Conservation (phyloP, 2,888 invertebrate species). For the Endotricha flammealis region DNA sequence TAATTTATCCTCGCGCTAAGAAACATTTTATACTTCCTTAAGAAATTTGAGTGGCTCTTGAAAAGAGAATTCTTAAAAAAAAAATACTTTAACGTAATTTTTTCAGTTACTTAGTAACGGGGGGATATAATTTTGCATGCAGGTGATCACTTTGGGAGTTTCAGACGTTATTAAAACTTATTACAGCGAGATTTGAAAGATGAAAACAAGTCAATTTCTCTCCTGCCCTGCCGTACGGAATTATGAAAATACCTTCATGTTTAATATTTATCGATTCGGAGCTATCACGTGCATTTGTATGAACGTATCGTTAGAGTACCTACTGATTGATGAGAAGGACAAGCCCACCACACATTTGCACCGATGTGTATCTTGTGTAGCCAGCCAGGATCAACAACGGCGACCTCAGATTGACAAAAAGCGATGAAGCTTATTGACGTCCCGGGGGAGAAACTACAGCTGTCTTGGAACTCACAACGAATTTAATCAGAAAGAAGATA, state of each 20-base stretch:
- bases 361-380: too few species aligned
- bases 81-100: slow-evolving; percentile 29
- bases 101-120: slow-evolving; percentile 30
- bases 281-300: too few species aligned
- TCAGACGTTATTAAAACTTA: slow-evolving; percentile 48
- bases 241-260: neutral
- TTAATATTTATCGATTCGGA: too few species aligned
- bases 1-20: slow-evolving; percentile 43
- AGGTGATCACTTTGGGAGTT: slow-evolving; percentile 39
- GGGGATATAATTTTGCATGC: slow-evolving; percentile 39
- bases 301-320: too few species aligned
- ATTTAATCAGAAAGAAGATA: too few species aligned
- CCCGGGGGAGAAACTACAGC: too few species aligned
- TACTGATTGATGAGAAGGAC: too few species aligned
- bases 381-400: too few species aligned
- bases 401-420: too few species aligned
- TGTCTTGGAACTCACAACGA: too few species aligned
- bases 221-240: neutral
- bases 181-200: slow-evolving; percentile 22
- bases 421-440: too few species aligned
- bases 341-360: too few species aligned
- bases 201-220: neutral
- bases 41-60: slow-evolving; percentile 30
- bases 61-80: slow-evolving; percentile 32
- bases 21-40: slow-evolving; percentile 40